Conservation (phyloP, 2,797 vertebrate species). For the Karalla daura region DNA sequence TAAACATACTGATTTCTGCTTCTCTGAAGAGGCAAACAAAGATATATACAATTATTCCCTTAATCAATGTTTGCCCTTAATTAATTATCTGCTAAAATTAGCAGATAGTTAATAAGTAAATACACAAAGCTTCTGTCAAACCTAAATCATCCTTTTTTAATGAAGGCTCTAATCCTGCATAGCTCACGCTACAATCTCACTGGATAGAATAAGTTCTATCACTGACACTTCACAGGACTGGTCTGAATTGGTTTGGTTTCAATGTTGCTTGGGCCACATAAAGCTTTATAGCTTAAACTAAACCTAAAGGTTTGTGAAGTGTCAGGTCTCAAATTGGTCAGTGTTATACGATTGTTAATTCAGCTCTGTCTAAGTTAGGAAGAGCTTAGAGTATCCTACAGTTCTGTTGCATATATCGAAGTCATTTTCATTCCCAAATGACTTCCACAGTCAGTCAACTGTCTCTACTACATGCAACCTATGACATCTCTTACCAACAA, state of each 20-base stretch:
- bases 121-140: background rate
- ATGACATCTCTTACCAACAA: constrained; percentile 73
- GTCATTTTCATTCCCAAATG: constrained; percentile 51
- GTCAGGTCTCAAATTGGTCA: constrained; percentile 5
- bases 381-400: background rate
- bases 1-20: constrained; percentile 2
- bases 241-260: background rate
- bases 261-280: rapidly evolving
- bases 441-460: constrained; percentile 28
- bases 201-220: background rate
- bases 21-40: constrained; percentile 8
- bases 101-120: constrained; percentile 1
- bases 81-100: background rate
- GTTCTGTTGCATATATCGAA: constrained; percentile 15
- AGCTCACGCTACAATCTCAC: background rate
- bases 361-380: constrained; percentile 25
- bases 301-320: constrained; percentile 5
- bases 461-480: constrained; percentile 48
- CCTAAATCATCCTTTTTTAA: background rate
- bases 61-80: background rate
- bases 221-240: background rate
- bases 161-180: background rate
- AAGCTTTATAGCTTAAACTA: background rate
- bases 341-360: constrained; percentile 19
- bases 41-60: background rate